Percentiles rank a stretch among this genome's conserved stretches.
These are phyloP conservation scores for Oceanites oceanicus DNA, from an alignment of 2,113 vertebrate genomes.

Conservation along the genomic window DNA sequence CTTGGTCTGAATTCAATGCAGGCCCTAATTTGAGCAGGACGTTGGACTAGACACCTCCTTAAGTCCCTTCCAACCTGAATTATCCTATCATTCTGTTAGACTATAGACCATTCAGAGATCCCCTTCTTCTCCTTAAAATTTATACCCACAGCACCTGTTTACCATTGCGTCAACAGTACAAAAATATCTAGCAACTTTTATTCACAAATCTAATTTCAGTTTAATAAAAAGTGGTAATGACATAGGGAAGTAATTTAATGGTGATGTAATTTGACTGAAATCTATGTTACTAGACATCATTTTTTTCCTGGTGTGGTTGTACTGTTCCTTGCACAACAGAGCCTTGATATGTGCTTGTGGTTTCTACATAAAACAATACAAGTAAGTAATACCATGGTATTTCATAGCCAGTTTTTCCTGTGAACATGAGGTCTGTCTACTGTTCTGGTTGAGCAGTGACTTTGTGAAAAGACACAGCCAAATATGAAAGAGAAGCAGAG, in stretches of 20 bases:
- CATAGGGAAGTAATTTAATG: background rate
- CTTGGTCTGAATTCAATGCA: background rate
- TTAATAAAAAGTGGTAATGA: background rate
- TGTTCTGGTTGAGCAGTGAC: background rate
- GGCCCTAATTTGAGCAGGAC: background rate
- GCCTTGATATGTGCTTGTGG: background rate
- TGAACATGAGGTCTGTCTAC: background rate
- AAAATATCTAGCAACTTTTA: background rate
- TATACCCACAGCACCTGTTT: background rate
- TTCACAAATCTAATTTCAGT: background rate
- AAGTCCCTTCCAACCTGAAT: background rate
- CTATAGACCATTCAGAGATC: background rate
- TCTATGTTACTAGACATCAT: background rate
- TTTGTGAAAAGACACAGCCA: background rate
- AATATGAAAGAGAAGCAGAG: background rate
- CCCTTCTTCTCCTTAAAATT: background rate
- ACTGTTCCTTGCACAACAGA: background rate
- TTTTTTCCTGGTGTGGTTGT: background rate
- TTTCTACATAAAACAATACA: background rate
- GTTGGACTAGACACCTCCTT: background rate
- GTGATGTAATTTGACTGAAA: background rate
- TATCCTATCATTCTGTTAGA: background rate
- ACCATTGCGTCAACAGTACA: background rate
- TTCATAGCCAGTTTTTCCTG: background rate
- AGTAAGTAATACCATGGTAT: background rate